A percentile compares a stretch with the other conserved stretches of the same genome.
phyloP scores from a whole-genome alignment of 2,113 vertebrate genomes.

The Trochalopteron elliotii region DNA sequence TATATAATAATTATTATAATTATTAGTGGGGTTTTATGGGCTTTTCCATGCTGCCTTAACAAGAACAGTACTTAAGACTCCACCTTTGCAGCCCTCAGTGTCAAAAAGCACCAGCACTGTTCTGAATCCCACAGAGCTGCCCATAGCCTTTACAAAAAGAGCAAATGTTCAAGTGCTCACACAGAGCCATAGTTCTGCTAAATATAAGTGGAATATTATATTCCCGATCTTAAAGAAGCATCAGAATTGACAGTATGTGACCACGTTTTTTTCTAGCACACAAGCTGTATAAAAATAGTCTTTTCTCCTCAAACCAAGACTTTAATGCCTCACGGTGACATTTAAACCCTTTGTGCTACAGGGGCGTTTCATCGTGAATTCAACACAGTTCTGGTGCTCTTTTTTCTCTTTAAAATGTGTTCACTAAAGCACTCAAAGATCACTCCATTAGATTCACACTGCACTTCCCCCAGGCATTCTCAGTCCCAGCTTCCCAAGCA shows the following conservation, averaged over 20 bases:
- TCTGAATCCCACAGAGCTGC: neutral
- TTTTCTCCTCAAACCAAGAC: neutral
- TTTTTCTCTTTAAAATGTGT: neutral
- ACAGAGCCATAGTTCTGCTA: neutral
- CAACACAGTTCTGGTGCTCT: neutral
- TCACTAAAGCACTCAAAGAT: neutral
- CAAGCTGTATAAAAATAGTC: neutral
- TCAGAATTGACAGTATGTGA: neutral
- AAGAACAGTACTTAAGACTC: neutral
- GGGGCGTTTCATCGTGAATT: neutral
- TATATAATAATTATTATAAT: too few relatives aligned
- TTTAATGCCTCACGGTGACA: neutral
- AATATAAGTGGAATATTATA: neutral
- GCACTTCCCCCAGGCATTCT: neutral
- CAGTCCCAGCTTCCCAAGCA: neutral
- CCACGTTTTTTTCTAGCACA: neutral
- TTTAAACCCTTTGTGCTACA: neutral
- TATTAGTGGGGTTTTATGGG: neutral
- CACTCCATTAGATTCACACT: neutral
- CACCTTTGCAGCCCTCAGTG: neutral
- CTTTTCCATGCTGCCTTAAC: neutral
- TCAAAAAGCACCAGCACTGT: neutral
- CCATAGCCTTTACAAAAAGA: neutral
- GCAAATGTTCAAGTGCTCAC: neutral
- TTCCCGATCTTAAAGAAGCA: neutral